A percentile compares a stretch with the other conserved stretches of the same genome.
Conservation (phyloP, 2,888 invertebrate genomes). For the Shargacucullia verbasci region DNA sequence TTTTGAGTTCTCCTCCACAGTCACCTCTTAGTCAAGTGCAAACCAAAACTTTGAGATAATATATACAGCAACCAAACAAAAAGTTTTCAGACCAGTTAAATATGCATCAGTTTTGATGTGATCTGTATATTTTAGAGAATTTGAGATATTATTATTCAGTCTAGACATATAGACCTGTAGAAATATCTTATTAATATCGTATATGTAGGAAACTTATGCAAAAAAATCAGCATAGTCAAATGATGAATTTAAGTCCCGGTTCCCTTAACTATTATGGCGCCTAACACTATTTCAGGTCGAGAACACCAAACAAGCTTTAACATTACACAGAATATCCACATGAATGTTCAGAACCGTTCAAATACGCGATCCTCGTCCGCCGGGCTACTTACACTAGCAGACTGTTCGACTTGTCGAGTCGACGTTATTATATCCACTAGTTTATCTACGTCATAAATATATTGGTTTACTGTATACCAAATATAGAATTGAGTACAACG, state of each 20-base stretch:
- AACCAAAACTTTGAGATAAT: constrained; percentile 65
- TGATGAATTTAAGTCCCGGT: background rate
- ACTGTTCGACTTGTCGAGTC: constrained; percentile 47
- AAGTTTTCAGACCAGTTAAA: constrained; percentile 29
- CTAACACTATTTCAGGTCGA: constrained; percentile 8
- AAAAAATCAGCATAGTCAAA: background rate
- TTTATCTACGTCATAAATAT: constrained; percentile 53
- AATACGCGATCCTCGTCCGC: constrained; percentile 21
- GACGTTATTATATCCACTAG: constrained; percentile 41
- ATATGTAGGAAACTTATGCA: too few relatives aligned
- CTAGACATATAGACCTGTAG: background rate
- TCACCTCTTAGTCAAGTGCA: constrained; percentile 60
- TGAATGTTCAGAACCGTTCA: constrained; percentile 31
- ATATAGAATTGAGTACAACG: constrained; percentile 32
- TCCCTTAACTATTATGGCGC: background rate
- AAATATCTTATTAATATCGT: too few relatives aligned
- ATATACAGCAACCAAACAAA: constrained; percentile 43
- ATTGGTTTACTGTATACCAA: constrained; percentile 44
- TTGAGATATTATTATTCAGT: background rate
- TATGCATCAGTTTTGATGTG: constrained; percentile 2
- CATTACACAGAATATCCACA: constrained; percentile 30
- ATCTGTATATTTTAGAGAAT: background rate
- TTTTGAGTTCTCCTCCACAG: constrained; percentile 65
- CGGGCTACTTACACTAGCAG: constrained; percentile 31
- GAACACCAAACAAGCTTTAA: constrained; percentile 24